phyloP scores from a whole-genome alignment of 2,113 vertebrate species.

The Bolborhynchus lineola region DNA sequence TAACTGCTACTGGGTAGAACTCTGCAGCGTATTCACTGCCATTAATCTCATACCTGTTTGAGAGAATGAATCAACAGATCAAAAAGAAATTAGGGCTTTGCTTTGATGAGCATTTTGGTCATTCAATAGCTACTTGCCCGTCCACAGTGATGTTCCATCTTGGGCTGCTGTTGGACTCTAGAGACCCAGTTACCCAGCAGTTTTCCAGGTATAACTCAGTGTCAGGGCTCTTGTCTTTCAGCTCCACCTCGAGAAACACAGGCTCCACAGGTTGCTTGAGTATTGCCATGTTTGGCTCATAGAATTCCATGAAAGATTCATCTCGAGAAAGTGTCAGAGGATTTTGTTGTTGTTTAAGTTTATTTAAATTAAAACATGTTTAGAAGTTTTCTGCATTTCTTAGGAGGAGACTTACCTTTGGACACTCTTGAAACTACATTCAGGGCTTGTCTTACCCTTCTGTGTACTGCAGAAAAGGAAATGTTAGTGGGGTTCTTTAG shows the following conservation, averaged over 20 bases:
- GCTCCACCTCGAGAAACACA: conserved; percentile 44
- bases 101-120: not conserved
- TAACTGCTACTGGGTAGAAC: not conserved
- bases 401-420: conserved; percentile 45
- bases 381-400: not conserved
- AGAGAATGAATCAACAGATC: not conserved
- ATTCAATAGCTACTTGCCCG: conserved; percentile 17
- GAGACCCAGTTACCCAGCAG: conserved; percentile 28
- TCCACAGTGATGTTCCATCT: conserved; percentile 26
- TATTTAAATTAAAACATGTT: not conserved
- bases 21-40: not conserved
- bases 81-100: not conserved
- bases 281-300: not conserved
- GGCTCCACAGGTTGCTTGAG: not conserved
- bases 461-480: conserved; percentile 6
- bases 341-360: not conserved
- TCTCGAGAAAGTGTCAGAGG: not conserved
- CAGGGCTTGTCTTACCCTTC: conserved; percentile 20
- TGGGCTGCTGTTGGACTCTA: not conserved
- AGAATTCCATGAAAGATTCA: conserved; percentile 31
- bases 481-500: not conserved
- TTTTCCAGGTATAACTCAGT: conserved; percentile 11
- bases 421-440: conserved; percentile 49
- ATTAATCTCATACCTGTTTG: conserved; percentile 17
- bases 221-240: not conserved